Conservation (phyloP, 2,797 vertebrate genomes). For the Lepilemur ruficaudatus region DNA sequence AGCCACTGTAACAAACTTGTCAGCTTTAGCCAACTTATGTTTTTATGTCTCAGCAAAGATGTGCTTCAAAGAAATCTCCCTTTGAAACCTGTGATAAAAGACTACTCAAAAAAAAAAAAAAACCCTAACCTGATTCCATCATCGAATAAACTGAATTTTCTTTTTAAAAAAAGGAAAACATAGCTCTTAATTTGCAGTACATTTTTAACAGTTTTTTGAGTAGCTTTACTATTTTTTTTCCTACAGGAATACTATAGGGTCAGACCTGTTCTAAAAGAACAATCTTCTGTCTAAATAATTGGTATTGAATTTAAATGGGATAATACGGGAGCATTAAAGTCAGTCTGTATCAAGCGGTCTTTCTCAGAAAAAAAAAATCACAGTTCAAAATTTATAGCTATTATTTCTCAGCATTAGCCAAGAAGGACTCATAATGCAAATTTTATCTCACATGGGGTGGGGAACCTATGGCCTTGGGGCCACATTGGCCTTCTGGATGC, state of each 20-base stretch:
- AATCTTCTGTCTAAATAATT: constrained; percentile 6
- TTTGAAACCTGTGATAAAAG: constrained; percentile 73
- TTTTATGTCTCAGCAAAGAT: constrained; percentile 63
- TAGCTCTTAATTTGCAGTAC: constrained; percentile 56
- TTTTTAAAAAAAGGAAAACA: background rate
- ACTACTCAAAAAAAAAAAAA: constrained; percentile 11
- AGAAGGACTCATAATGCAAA: constrained; percentile 15
- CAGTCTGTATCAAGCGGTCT: background rate
- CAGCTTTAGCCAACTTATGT: constrained; percentile 32
- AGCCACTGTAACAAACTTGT: constrained; percentile 5
- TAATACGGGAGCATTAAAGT: background rate
- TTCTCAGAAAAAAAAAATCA: background rate
- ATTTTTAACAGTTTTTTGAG: constrained; percentile 69
- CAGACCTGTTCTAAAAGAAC: background rate
- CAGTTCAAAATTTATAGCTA: background rate
- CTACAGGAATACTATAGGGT: background rate
- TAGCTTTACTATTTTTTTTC: constrained; percentile 35
- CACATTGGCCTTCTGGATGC: background rate
- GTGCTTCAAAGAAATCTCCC: constrained; percentile 62
- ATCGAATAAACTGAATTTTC: constrained; percentile 56
- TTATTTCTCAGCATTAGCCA: background rate
- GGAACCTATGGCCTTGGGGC: background rate
- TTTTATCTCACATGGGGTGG: background rate
- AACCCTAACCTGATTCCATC: constrained; percentile 49
- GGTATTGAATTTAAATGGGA: constrained; percentile 4